Evolutionary conservation across 2,888 invertebrate species (phyloP).

Genomic region (Calameuta idolon): DNA sequence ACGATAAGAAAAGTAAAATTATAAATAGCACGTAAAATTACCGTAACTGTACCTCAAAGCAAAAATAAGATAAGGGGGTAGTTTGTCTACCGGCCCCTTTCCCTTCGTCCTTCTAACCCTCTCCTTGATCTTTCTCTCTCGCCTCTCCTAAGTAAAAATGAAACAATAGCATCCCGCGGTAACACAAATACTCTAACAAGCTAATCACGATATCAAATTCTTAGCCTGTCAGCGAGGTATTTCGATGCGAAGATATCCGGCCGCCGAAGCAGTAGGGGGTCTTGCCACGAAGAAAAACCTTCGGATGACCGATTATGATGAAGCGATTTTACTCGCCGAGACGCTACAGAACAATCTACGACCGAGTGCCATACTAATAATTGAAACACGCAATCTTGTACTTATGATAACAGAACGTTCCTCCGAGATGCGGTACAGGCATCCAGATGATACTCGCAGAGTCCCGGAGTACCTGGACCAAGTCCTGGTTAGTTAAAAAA

Average conservation of each 20-base stretch:
- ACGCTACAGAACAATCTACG: slow-evolving; percentile 41
- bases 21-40: background rate
- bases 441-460: background rate
- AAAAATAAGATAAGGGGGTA: background rate
- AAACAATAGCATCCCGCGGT: slow-evolving; percentile 34
- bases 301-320: slow-evolving; percentile 67
- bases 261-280: slow-evolving; percentile 54
- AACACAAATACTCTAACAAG: slow-evolving; percentile 58
- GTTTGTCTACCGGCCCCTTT: background rate
- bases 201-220: slow-evolving; percentile 67
- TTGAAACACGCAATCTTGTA: slow-evolving; percentile 65
- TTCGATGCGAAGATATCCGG: slow-evolving; percentile 62
- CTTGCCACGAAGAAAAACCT: slow-evolving; percentile 48
- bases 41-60: background rate
- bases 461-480: background rate
- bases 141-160: background rate
- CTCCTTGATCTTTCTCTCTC: background rate
- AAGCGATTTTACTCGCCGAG: slow-evolving; percentile 56
- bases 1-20: background rate
- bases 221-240: slow-evolving; percentile 63
- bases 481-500: background rate
- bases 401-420: slow-evolving; percentile 38
- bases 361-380: slow-evolving; percentile 44
- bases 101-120: background rate
- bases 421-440: background rate